These are phyloP conservation scores for Okapia johnstoni DNA, from an alignment of 2,113 vertebrate species.

Conservation along the genomic window DNA sequence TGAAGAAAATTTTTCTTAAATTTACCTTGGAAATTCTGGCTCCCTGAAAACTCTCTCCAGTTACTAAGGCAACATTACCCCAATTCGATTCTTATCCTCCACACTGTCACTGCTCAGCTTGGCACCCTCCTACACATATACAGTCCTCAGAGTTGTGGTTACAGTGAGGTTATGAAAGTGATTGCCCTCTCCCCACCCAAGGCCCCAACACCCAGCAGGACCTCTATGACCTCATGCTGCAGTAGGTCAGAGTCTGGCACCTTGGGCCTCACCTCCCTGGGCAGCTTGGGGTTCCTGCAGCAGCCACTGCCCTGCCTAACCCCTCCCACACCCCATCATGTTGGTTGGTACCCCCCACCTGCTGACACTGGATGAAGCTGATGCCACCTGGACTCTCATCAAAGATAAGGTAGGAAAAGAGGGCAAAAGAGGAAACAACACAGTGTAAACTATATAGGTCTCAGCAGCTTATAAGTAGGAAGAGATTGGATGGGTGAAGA, in stretches of 20 bases:
- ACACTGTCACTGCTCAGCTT: not conserved
- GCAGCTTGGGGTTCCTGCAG: slow-evolving; percentile 47
- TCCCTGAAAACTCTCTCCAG: slow-evolving; percentile 28
- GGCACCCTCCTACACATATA: slow-evolving; percentile 41
- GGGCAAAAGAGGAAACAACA: not conserved
- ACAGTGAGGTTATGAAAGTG: not conserved
- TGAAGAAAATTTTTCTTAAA: not conserved
- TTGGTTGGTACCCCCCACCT: slow-evolving; percentile 45
- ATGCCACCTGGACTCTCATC: slow-evolving; percentile 75
- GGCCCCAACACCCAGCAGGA: slow-evolving; percentile 1
- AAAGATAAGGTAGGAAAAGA: slow-evolving; percentile 72
- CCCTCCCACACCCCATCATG: slow-evolving; percentile 19
- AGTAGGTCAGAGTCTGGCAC: slow-evolving; percentile 32
- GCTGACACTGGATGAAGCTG: slow-evolving; percentile 72
- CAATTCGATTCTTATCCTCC: slow-evolving; percentile 33
- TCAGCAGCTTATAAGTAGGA: not conserved
- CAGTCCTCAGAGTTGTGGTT: not conserved
- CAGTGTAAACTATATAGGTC: not conserved
- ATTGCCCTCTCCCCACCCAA: not conserved
- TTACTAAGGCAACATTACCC: slow-evolving; percentile 57
- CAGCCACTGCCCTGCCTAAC: slow-evolving; percentile 37
- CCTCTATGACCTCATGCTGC: slow-evolving; percentile 70
- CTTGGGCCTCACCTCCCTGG: not conserved
- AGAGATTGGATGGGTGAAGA: not conserved
- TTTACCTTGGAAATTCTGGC: slow-evolving; percentile 26